Evolutionary conservation across 1,140 invertebrate genomes (phyloP).

Genomic region (Diabrotica virgifera): DNA sequence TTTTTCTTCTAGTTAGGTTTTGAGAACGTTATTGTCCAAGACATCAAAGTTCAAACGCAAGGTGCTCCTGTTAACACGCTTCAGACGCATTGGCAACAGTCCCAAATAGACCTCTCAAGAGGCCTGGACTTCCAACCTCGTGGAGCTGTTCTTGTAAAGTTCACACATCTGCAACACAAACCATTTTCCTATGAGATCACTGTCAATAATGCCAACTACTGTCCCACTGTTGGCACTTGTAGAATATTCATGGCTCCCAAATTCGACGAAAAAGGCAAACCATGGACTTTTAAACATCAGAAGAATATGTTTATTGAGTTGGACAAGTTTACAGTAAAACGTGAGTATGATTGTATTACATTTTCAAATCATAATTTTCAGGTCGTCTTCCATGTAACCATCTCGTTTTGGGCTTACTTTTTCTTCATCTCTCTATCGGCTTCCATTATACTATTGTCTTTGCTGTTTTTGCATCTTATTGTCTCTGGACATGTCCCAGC

Average conservation of each 20-base stretch:
- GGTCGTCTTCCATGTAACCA: too few species aligned
- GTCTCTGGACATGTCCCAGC: too few species aligned
- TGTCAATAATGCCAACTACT: constrained; percentile 60
- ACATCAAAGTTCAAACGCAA: constrained; percentile 49
- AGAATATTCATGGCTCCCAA: constrained; percentile 76
- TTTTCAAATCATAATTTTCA: too few species aligned
- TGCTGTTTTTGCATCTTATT: too few species aligned
- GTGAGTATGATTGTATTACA: constrained; percentile 47
- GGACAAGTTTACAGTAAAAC: constrained; percentile 66
- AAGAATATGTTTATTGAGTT: constrained; percentile 71
- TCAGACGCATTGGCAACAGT: constrained; percentile 71
- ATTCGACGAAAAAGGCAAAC: constrained; percentile 64
- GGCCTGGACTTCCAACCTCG: constrained; percentile 74
- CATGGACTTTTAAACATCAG: constrained; percentile 63
- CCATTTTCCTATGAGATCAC: constrained; percentile 64
- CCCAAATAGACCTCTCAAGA: constrained; percentile 67
- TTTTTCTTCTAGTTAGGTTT: constrained; percentile 57
- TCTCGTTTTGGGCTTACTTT: too few species aligned
- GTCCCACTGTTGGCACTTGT: constrained; percentile 60
- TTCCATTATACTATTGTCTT: too few species aligned
- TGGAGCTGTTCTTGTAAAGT: constrained; percentile 66
- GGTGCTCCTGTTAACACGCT: constrained; percentile 56
- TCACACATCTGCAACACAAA: constrained; percentile 73
- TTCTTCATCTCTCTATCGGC: too few species aligned
- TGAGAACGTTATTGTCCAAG: constrained; percentile 57